These are phyloP conservation scores for Camelus dromedarius DNA, from an alignment of 2,113 vertebrate genomes.

Conservation along the genomic window DNA sequence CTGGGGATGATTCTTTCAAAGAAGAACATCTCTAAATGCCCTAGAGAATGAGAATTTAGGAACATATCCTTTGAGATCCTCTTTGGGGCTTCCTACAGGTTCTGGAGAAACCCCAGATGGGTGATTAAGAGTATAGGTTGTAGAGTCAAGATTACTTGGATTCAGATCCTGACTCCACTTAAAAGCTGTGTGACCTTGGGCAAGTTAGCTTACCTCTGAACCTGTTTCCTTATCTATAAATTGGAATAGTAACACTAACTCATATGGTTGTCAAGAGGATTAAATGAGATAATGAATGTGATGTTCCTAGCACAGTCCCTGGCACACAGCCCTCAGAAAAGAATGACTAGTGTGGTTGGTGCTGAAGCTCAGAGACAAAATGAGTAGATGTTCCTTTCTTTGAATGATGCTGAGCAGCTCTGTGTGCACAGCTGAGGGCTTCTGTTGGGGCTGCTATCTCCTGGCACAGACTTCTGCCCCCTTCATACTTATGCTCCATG, in stretches of 20 bases:
- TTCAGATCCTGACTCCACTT: conserved; percentile 1
- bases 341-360: background rate
- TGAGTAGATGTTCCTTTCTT: background rate
- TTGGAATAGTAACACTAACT: background rate
- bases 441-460: background rate
- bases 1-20: conserved; percentile 22
- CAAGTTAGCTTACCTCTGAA: background rate
- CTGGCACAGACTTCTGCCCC: background rate
- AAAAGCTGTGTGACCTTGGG: background rate
- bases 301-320: background rate
- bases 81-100: background rate
- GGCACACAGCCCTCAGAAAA: background rate
- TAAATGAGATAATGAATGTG: background rate
- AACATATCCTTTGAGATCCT: background rate
- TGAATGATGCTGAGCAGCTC: background rate
- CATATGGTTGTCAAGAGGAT: background rate
- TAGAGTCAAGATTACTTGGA: background rate
- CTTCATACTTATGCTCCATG: background rate
- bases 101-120: background rate
- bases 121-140: conserved; percentile 7
- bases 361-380: background rate
- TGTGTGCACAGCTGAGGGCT: background rate
- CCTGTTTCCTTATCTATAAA: background rate
- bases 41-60: background rate
- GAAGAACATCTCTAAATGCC: background rate